Conservation (phyloP, 2,888 invertebrate genomes). For the Diloba caeruleocephala region DNA sequence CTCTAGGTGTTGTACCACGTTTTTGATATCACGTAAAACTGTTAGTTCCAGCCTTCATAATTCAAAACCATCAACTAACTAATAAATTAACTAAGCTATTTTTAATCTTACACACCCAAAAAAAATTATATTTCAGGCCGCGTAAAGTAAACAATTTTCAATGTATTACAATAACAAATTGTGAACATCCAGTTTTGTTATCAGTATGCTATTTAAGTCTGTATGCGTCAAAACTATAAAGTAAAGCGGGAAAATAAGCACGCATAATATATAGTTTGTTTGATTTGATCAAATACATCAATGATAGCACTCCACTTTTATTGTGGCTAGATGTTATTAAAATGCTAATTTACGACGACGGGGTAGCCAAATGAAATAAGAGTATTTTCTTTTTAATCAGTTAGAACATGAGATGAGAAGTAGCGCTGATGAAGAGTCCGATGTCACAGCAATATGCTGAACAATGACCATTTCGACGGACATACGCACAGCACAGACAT, state of each 20-base stretch:
- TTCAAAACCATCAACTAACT: too few relatives aligned
- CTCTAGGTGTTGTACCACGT: too few relatives aligned
- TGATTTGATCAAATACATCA: not conserved
- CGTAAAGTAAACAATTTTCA: not conserved
- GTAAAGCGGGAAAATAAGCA: slow-evolving; percentile 1
- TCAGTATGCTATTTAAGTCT: not conserved
- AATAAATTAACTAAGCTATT: slow-evolving; percentile 1
- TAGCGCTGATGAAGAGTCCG: too few relatives aligned
- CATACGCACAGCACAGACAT: too few relatives aligned
- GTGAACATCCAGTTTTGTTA: not conserved
- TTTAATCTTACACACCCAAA: not conserved
- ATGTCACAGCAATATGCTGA: too few relatives aligned
- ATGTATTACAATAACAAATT: slow-evolving; percentile 3
- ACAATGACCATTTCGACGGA: too few relatives aligned
- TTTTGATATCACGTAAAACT: too few relatives aligned
- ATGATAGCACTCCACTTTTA: not conserved
- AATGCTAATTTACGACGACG: not conserved
- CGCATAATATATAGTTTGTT: not conserved
- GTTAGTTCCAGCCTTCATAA: too few relatives aligned
- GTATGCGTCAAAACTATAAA: slow-evolving; percentile 1
- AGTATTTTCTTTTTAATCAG: too few relatives aligned
- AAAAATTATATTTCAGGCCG: not conserved
- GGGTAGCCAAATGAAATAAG: not conserved
- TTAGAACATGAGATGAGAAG: too few relatives aligned
- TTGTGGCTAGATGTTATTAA: not conserved